These are phyloP conservation scores for Mola mola DNA, from an alignment of 2,113 vertebrate species.

Conservation along the genomic window DNA sequence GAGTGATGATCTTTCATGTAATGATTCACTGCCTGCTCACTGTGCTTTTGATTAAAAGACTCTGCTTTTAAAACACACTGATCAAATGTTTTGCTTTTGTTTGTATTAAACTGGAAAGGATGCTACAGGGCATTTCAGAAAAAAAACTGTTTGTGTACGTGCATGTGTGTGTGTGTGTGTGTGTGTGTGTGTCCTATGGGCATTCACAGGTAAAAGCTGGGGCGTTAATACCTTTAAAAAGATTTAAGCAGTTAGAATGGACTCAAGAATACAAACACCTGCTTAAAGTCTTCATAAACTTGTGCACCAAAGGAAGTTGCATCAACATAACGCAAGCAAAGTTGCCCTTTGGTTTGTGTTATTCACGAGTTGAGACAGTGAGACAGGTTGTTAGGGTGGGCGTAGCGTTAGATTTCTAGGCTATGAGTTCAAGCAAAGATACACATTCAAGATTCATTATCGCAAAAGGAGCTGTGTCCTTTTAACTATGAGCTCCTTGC, in stretches of 20 bases:
- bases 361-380: background rate
- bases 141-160: conserved; percentile 17
- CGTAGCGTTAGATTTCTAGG: background rate
- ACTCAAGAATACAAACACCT: too few relatives aligned
- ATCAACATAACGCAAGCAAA: too few relatives aligned
- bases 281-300: too few relatives aligned
- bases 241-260: too few relatives aligned
- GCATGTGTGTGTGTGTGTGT: background rate
- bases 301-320: too few relatives aligned
- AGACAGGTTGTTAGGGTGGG: conserved; percentile 14
- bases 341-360: background rate
- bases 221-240: too few relatives aligned
- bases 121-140: conserved; percentile 1
- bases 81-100: conserved; percentile 49
- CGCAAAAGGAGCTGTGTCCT: background rate
- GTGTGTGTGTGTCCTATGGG: too few relatives aligned
- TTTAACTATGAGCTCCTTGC: conserved; percentile 1
- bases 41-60: conserved; percentile 31
- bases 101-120: conserved; percentile 38
- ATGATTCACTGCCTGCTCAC: conserved; percentile 24
- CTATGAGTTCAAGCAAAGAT: background rate
- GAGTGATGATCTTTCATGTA: conserved; percentile 25
- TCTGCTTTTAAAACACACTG: conserved; percentile 38
- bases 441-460: conserved; percentile 2
- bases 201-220: too few relatives aligned